A percentile compares a stretch with the other conserved stretches of the same genome.
Conservation (phyloP, 2,888 invertebrate species). For the Callimorpha dominula region DNA sequence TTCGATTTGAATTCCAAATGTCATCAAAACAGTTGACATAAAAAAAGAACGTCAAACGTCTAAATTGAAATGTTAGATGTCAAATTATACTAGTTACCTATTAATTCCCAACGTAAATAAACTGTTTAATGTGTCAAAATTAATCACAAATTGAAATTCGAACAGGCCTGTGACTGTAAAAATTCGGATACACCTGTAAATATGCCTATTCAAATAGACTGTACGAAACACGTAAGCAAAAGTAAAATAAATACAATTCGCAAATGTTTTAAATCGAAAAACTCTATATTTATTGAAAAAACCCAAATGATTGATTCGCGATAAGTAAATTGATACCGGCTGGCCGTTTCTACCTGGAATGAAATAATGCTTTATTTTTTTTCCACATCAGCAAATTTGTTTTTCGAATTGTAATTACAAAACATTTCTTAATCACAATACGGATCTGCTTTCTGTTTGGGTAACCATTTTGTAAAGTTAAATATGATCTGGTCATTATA, state of each 20-base stretch:
- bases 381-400: slow-evolving; percentile 17
- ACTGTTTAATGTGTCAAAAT: neutral
- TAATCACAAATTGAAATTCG: neutral
- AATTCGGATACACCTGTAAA: neutral
- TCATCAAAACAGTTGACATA: neutral
- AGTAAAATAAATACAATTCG: slow-evolving; percentile 18
- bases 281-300: slow-evolving; percentile 26
- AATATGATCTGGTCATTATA: slow-evolving; percentile 1
- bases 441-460: slow-evolving; percentile 7
- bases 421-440: slow-evolving; percentile 16
- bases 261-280: slow-evolving; percentile 19
- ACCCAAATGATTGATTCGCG: slow-evolving; percentile 27
- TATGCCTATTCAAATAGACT: neutral
- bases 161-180: neutral
- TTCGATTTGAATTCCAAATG: neutral
- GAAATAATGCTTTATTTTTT: slow-evolving; percentile 18
- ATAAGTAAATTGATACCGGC: slow-evolving; percentile 32
- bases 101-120: neutral
- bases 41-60: neutral
- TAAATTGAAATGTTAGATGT: neutral
- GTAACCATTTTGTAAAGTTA: neutral
- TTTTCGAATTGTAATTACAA: slow-evolving; percentile 23
- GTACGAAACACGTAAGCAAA: neutral
- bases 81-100: neutral
- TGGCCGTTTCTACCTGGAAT: slow-evolving; percentile 19